Percentiles rank a stretch among this genome's conserved stretches.
These are phyloP conservation scores for Lanistes nyassanus DNA, from an alignment of 1,140 invertebrate genomes.

Conservation along the genomic window DNA sequence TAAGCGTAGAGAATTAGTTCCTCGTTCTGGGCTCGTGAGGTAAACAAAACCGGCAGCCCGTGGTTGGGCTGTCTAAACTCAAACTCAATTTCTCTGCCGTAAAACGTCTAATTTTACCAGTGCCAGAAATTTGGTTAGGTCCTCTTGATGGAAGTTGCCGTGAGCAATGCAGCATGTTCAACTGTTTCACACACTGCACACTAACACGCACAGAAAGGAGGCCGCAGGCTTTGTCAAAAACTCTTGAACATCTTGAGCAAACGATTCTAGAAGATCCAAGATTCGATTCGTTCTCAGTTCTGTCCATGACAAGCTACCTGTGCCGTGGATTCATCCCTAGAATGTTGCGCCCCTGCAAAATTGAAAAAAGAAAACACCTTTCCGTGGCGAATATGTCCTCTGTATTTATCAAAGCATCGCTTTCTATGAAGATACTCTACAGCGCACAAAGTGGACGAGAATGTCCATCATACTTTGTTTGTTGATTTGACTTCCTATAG, in stretches of 20 bases:
- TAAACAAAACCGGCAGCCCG: too few relatives aligned
- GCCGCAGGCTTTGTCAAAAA: neutral
- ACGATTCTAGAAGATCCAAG: neutral
- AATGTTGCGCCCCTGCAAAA: constrained; percentile 30
- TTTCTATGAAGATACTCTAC: neutral
- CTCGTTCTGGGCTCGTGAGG: too few relatives aligned
- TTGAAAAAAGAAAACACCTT: neutral
- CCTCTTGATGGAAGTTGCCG: too few relatives aligned
- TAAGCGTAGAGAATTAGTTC: too few relatives aligned
- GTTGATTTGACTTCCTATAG: neutral
- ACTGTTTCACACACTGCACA: neutral
- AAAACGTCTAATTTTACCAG: too few relatives aligned
- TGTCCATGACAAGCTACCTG: constrained; percentile 23
- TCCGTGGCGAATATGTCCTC: neutral
- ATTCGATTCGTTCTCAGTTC: neutral
- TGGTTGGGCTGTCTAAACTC: too few relatives aligned
- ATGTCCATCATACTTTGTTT: neutral
- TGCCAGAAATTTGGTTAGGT: too few relatives aligned
- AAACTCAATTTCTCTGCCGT: too few relatives aligned
- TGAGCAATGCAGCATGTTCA: too few relatives aligned
- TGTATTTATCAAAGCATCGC: neutral
- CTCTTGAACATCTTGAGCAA: neutral
- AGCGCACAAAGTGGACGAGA: neutral
- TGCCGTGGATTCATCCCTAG: constrained; percentile 38
- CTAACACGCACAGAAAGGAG: neutral